phyloP scores from a whole-genome alignment of 2,888 invertebrate genomes.

The Leptopilina myrica region DNA sequence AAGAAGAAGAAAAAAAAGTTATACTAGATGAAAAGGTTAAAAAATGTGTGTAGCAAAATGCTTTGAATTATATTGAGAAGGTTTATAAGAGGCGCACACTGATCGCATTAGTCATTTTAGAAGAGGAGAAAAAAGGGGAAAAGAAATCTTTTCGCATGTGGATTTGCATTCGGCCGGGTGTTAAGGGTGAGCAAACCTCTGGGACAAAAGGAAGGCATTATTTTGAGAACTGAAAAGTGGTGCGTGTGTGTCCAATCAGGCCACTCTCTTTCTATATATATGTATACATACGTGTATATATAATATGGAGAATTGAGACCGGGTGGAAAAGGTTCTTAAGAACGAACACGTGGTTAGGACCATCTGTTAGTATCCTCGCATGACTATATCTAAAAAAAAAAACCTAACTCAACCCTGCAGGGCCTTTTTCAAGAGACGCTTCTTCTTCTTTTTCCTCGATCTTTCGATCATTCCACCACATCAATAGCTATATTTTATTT shows the following conservation, averaged over 20 bases:
- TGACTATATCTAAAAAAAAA: conserved; percentile 20
- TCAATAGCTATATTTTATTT: conserved; percentile 30
- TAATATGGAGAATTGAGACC: conserved; percentile 45
- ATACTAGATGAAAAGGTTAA: not conserved
- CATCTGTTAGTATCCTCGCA: conserved; percentile 69
- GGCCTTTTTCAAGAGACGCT: conserved; percentile 36
- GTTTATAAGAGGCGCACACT: not conserved
- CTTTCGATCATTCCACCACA: conserved; percentile 32
- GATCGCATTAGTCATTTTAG: conserved; percentile 36
- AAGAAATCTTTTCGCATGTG: conserved; percentile 17
- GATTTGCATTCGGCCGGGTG: conserved; percentile 36
- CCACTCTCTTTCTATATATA: conserved; percentile 42
- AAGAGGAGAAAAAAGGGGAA: conserved; percentile 9
- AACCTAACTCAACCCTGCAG: conserved; percentile 28
- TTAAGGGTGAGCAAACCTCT: conserved; percentile 26
- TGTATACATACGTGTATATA: not conserved
- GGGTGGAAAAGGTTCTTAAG: conserved; percentile 62
- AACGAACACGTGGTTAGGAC: conserved; percentile 69
- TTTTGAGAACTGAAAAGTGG: conserved; percentile 40
- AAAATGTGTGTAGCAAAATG: not conserved
- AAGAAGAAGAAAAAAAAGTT: not conserved
- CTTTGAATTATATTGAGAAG: not conserved
- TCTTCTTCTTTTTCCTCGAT: conserved; percentile 38
- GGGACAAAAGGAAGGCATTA: conserved; percentile 33
- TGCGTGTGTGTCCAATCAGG: conserved; percentile 34